Evolutionary conservation across 2,797 vertebrate genomes (phyloP).

Genomic region (Gymnothorax reevesii): DNA sequence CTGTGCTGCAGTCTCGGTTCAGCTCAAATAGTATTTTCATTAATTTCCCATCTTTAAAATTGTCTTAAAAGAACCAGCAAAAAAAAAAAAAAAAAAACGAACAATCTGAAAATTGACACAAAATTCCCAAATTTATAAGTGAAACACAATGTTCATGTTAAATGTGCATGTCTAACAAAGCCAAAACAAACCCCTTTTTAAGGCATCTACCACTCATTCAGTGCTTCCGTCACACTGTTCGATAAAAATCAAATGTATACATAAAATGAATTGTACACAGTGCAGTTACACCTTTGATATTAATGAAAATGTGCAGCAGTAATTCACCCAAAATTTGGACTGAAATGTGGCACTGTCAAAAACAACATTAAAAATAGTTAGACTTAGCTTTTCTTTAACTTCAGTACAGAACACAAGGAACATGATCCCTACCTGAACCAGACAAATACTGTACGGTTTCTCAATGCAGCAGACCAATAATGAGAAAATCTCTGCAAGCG

Average conservation of each 20-base stretch:
- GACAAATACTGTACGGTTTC: neutral
- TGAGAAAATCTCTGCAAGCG: neutral
- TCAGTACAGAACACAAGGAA: neutral
- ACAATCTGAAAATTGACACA: neutral
- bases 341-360: neutral
- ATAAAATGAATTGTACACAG: too few relatives aligned
- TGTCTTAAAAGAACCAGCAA: constrained; percentile 29
- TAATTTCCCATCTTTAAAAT: constrained; percentile 42
- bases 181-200: neutral
- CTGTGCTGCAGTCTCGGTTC: constrained; percentile 12
- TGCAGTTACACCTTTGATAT: neutral
- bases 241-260: neutral
- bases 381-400: neutral
- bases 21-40: constrained; percentile 49
- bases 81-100: neutral
- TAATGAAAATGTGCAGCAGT: neutral
- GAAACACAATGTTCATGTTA: neutral
- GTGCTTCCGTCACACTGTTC: neutral
- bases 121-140: neutral
- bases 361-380: neutral
- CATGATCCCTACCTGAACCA: neutral
- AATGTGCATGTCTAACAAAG: neutral
- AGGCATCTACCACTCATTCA: neutral
- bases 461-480: neutral
- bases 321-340: neutral